A percentile compares a stretch with the other conserved stretches of the same genome.
These are phyloP conservation scores for Nematolebias whitei DNA, from an alignment of 2,113 vertebrate species.

Conservation along the genomic window DNA sequence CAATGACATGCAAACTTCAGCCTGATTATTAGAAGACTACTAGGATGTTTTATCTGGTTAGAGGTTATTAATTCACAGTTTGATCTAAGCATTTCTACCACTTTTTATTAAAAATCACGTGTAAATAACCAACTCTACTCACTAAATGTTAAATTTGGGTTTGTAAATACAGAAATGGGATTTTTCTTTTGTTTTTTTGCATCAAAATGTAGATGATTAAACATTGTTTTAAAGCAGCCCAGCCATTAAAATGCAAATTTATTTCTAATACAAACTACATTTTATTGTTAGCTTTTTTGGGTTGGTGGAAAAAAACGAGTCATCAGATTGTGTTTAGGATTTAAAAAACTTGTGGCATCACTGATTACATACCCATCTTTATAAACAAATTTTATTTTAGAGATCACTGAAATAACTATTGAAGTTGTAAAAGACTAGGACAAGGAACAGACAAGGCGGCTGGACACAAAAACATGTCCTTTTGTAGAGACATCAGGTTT, in stretches of 20 bases:
- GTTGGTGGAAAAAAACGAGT: constrained; percentile 14
- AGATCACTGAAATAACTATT: constrained; percentile 31
- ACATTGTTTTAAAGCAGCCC: constrained; percentile 21
- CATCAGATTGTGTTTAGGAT: constrained; percentile 14
- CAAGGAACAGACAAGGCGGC: constrained; percentile 18
- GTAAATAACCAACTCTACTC: constrained; percentile 3
- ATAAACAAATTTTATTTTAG: constrained; percentile 41
- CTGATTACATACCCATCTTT: constrained; percentile 25
- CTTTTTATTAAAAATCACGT: constrained; percentile 4
- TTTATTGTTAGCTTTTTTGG: constrained; percentile 16
- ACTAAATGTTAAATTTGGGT: constrained; percentile 27
- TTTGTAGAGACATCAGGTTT: constrained; percentile 24
- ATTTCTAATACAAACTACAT: constrained; percentile 19
- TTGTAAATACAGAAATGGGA: constrained; percentile 9
- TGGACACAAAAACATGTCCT: constrained; percentile 11
- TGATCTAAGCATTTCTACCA: constrained; percentile 19
- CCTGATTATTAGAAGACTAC: constrained; percentile 34
- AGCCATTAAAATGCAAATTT: constrained; percentile 6
- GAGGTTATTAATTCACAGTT: constrained; percentile 9
- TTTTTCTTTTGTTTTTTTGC: constrained; percentile 26
- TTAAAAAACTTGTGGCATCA: background rate
- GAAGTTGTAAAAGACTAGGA: constrained; percentile 14
- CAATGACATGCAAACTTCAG: constrained; percentile 30
- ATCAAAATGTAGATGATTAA: constrained; percentile 13
- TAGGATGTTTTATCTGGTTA: constrained; percentile 14